phyloP scores from a whole-genome alignment of 2,797 vertebrate genomes.

The Vireo griseus region DNA sequence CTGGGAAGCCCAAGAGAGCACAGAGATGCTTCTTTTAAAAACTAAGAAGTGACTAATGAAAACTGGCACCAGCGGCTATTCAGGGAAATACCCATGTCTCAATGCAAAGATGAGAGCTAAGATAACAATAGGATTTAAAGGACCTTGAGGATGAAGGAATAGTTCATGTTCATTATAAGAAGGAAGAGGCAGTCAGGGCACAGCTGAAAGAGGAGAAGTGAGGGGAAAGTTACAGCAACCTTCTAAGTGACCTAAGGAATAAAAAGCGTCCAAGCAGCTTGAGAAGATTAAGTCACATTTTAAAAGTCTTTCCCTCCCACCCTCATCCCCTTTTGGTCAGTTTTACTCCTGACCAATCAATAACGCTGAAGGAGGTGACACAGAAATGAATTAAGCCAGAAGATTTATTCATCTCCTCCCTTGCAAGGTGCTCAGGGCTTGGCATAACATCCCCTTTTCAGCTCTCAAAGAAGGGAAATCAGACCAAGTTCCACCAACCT shows the following conservation, averaged over 20 bases:
- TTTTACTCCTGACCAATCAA: slow-evolving; percentile 2
- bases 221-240: slow-evolving; percentile 15
- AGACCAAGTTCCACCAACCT: not conserved
- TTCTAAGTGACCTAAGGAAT: slow-evolving; percentile 6
- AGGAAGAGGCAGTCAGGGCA: not conserved
- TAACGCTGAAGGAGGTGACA: slow-evolving; percentile 1
- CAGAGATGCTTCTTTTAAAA: not conserved
- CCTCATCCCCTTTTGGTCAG: not conserved
- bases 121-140: not conserved
- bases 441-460: not conserved
- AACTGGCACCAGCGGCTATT: not conserved
- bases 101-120: slow-evolving; percentile 30
- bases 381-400: slow-evolving; percentile 3
- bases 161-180: not conserved
- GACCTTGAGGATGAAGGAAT: slow-evolving; percentile 33
- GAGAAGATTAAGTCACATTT: slow-evolving; percentile 21
- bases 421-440: not conserved
- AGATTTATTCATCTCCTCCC: slow-evolving; percentile 1
- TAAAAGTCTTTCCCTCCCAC: not conserved
- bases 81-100: slow-evolving; percentile 17
- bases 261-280: not conserved
- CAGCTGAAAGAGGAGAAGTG: slow-evolving; percentile 1
- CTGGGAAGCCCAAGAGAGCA: not conserved
- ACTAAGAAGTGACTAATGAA: slow-evolving; percentile 12
- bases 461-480: not conserved